Conservation (phyloP, 1,140 invertebrate genomes). For the Caenorhabditis latens region DNA sequence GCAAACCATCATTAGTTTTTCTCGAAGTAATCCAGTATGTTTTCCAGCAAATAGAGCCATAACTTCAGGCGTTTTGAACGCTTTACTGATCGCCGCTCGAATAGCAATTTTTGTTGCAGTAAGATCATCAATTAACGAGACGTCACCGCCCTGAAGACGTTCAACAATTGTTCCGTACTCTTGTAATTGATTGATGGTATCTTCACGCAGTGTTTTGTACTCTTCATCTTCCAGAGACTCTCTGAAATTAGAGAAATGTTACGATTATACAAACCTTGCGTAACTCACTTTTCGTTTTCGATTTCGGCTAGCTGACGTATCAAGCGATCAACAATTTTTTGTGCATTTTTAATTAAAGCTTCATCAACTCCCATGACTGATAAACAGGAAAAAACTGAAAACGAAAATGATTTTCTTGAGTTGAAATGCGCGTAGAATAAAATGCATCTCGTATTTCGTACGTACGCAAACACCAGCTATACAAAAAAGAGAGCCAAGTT, state of each 20-base stretch:
- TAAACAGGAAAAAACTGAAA: background rate
- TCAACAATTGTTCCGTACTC: slow-evolving; percentile 32
- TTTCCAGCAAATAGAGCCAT: slow-evolving; percentile 85
- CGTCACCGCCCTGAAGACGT: slow-evolving; percentile 82
- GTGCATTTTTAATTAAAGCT: slow-evolving; percentile 83
- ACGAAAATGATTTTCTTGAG: background rate
- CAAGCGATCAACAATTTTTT: slow-evolving; percentile 84
- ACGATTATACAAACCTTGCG: background rate
- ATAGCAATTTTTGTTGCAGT: slow-evolving; percentile 84
- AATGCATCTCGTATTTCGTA: slow-evolving; percentile 1
- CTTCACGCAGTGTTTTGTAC: slow-evolving; percentile 84
- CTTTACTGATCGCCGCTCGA: slow-evolving; percentile 85
- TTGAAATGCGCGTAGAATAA: background rate
- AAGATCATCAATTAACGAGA: slow-evolving; percentile 83
- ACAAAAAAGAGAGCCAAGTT: background rate
- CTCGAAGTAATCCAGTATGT: slow-evolving; percentile 83
- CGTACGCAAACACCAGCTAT: background rate
- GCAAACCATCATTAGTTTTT: slow-evolving; percentile 79
- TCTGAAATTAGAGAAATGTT: slow-evolving; percentile 78
- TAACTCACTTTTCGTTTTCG: slow-evolving; percentile 83
- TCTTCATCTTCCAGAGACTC: slow-evolving; percentile 82
- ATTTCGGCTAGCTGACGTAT: slow-evolving; percentile 84
- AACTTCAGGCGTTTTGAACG: slow-evolving; percentile 86
- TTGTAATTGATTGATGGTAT: slow-evolving; percentile 84
- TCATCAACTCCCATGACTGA: slow-evolving; percentile 28